Conservation (phyloP, 2,113 vertebrate genomes). For the Recurvirostra avosetta region DNA sequence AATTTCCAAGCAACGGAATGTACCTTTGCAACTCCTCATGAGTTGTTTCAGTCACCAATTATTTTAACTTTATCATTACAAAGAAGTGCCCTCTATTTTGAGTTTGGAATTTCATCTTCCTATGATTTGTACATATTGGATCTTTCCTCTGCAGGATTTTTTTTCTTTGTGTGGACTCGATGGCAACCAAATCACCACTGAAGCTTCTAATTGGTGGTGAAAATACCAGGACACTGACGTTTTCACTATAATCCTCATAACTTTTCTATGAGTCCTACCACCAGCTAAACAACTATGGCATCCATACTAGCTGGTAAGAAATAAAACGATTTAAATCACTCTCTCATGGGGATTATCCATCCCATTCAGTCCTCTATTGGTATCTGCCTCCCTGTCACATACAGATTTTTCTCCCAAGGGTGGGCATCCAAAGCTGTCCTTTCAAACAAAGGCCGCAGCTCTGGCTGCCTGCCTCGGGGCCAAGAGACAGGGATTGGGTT, state of each 20-base stretch:
- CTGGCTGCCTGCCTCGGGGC: not conserved
- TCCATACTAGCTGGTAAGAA: not conserved
- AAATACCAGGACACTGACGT: not conserved
- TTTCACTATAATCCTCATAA: not conserved
- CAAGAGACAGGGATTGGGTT: not conserved
- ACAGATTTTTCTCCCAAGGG: not conserved
- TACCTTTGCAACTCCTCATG: not conserved
- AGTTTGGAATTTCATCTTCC: not conserved
- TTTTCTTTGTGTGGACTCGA: not conserved
- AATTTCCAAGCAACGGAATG: not conserved
- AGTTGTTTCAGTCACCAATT: not conserved
- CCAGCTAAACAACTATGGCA: not conserved
- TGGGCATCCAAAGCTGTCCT: not conserved
- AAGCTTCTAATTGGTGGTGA: not conserved
- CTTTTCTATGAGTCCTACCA: not conserved
- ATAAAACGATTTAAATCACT: not conserved
- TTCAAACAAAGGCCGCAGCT: not conserved
- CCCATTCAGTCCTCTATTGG: not conserved
- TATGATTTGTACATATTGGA: not conserved
- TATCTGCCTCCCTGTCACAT: not conserved
- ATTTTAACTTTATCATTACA: not conserved
- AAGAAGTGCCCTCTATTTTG: not conserved
- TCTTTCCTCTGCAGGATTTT: not conserved
- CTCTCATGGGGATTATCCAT: not conserved
- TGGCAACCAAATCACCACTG: not conserved